Evolutionary conservation across 1,140 invertebrate genomes (phyloP), one percentile per base, ranked within the genome.

Genomic region (Wiebesia pumilae): DNA sequence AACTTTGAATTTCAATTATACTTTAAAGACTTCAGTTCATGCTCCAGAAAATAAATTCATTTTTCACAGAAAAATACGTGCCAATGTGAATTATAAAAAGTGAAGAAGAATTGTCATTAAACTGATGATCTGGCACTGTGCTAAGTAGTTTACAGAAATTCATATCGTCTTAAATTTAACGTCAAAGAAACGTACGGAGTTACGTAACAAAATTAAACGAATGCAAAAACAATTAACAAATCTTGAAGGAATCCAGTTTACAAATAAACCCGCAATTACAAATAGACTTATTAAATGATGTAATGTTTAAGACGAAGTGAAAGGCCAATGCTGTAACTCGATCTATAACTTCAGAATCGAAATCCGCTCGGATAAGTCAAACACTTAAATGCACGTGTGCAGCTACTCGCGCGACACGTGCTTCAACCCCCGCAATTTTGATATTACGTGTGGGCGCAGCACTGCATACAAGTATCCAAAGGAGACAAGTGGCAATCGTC

Each of bases 361-460:
- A 62, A 27, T 58, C 24, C 58, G 24, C 24, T 62, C 2, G 67
- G 4, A 71, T 38, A 71, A 71, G 67, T 62, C 62, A 40, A 77
- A 47, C 38, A 43, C 62, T 83, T 62, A 62, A 16, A 33, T 24
- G 83, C 75, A 78, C 83, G 75, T 84, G 54, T 47, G 75, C 58
- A 62, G 51, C 82, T 51, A 54, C 71, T 75, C 82, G 54, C 65
- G 24, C 30, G 69, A 75, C 82, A 75, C 83, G 73, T 84, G 83
- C 73, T 62, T 47, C n/a, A n/a, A 16, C 47, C 10, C 30, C n/a
- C 30, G 33, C 47, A 58, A 6, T 35, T 47, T 3, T 69, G 51
- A 83, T 83, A 75, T 83, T 83, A 75, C 43, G 69, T 12, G 82
- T 33, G 71, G 69, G 40, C 71, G 35, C 21, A 12, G 81, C 19